Evolutionary conservation across 2,888 invertebrate genomes (phyloP).

Genomic region (Andrena fulva): DNA sequence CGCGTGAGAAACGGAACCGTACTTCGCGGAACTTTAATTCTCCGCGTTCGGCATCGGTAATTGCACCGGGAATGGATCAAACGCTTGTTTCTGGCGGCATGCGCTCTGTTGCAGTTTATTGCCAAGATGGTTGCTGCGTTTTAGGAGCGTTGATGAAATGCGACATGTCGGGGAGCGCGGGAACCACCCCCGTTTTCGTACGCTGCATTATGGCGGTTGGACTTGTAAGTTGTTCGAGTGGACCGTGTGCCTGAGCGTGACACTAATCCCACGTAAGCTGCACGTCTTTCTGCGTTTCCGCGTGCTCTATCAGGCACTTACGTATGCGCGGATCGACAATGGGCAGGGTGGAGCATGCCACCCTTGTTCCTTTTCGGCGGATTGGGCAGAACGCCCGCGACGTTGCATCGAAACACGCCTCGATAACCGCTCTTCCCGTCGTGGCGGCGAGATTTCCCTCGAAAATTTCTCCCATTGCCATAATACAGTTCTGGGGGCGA

Average conservation of each 20-base stretch:
- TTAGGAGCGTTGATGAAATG: neutral
- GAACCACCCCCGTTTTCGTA: neutral
- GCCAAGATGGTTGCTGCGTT: neutral
- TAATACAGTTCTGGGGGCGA: neutral
- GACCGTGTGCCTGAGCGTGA: constrained; percentile 78
- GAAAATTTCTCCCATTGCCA: neutral
- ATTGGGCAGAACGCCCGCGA: constrained; percentile 82
- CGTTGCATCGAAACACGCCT: constrained; percentile 72
- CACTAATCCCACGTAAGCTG: constrained; percentile 81
- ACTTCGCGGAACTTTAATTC: constrained; percentile 16
- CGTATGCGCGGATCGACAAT: constrained; percentile 77
- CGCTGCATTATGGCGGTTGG: constrained; percentile 29
- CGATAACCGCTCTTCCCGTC: constrained; percentile 12
- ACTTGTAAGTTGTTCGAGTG: constrained; percentile 52
- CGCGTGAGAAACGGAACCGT: constrained; percentile 24
- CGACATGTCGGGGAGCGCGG: neutral
- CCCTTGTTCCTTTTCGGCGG: constrained; percentile 82
- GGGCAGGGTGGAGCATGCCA: constrained; percentile 72
- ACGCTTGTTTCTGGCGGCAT: neutral
- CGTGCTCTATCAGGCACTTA: constrained; percentile 72
- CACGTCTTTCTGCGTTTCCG: constrained; percentile 64
- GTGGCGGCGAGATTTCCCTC: neutral
- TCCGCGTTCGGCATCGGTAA: neutral
- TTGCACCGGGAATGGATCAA: neutral
- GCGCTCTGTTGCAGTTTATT: neutral